A percentile compares a stretch with the other conserved stretches of the same genome.
These are phyloP conservation scores for Lasius fuliginosus DNA, from an alignment of 2,888 invertebrate species.

Conservation along the genomic window DNA sequence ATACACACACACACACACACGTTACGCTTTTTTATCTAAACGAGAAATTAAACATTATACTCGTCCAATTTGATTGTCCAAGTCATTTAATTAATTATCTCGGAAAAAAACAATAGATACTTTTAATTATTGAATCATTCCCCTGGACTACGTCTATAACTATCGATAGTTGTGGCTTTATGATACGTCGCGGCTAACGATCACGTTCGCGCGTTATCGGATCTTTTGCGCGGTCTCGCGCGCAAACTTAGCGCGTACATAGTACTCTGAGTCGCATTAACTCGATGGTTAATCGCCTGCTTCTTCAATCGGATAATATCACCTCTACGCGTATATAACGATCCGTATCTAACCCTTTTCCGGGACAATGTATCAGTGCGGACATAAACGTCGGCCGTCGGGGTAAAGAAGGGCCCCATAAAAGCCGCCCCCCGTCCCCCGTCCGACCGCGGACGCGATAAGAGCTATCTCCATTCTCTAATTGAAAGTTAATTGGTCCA, in stretches of 20 bases:
- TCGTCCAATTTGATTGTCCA: not conserved
- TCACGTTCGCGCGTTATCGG: conserved; percentile 5
- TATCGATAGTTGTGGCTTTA: too few relatives aligned
- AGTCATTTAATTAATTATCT: not conserved
- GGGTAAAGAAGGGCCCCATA: conserved; percentile 84
- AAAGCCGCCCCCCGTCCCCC: conserved; percentile 81
- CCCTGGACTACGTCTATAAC: not conserved
- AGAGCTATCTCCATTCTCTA: conserved; percentile 85
- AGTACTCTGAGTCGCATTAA: conserved; percentile 14
- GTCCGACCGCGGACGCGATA: conserved; percentile 83
- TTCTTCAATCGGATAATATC: conserved; percentile 75
- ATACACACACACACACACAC: conserved; percentile 18
- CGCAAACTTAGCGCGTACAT: conserved; percentile 7
- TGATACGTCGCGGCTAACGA: too few relatives aligned
- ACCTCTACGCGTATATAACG: conserved; percentile 71
- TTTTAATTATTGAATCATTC: not conserved
- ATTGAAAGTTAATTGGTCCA: conserved; percentile 86
- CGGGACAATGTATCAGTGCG: conserved; percentile 81
- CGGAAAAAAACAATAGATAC: not conserved
- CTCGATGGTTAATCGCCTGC: conserved; percentile 47
- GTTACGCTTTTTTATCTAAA: not conserved
- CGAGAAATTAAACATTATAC: not conserved
- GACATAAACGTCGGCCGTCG: conserved; percentile 81
- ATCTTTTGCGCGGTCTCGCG: not conserved
- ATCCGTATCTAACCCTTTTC: conserved; percentile 82